Evolutionary conservation across 37 sponge, comb jelly and placozoan genomes (phyloP), one percentile per base, ranked within the genome.

Genomic region (Dysidea cf. avara): DNA sequence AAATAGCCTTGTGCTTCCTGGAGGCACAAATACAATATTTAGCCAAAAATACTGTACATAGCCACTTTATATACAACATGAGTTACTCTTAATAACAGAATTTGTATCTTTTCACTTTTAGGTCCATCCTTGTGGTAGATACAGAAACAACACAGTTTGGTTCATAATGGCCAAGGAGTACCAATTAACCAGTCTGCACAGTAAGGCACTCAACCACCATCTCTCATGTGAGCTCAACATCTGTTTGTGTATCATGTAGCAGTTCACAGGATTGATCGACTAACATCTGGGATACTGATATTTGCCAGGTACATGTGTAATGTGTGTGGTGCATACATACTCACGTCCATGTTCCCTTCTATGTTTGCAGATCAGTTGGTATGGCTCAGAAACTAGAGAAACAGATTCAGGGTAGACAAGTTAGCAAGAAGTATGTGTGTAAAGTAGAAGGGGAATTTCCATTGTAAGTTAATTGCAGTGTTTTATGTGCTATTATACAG

Each of bases 61-160:
- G n/a, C n/a, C n/a, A n/a, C n/a, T n/a, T n/a, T n/a, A n/a, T n/a
- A n/a, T n/a, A n/a, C n/a, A n/a, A n/a, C n/a, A n/a, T n/a, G n/a
- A n/a, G n/a, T n/a, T n/a, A n/a, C n/a, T n/a, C n/a, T n/a, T n/a
- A n/a, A n/a, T n/a, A n/a, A n/a, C n/a, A n/a, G n/a, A n/a, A n/a
- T n/a, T n/a, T n/a, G n/a, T n/a, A n/a, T n/a, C n/a, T n/a, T n/a
- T n/a, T n/a, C n/a, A n/a, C n/a, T n/a, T n/a, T n/a, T 40, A 94
- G 95, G 91, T 96, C 14, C 97, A 96, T 64, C 97, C 97, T 2
- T 92, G 91, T 88, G 97, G 97, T 2, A 48, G 94, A 26, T 96
- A 89, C 66, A 67, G 94, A 22, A 90, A 93, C 75, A 96, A 96
- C 71, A 86, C 82, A 38, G 68, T 96, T 0, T 56, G 89, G 25